Conservation (phyloP, 1,140 invertebrate genomes). For the Muscidifurax raptorellus region DNA sequence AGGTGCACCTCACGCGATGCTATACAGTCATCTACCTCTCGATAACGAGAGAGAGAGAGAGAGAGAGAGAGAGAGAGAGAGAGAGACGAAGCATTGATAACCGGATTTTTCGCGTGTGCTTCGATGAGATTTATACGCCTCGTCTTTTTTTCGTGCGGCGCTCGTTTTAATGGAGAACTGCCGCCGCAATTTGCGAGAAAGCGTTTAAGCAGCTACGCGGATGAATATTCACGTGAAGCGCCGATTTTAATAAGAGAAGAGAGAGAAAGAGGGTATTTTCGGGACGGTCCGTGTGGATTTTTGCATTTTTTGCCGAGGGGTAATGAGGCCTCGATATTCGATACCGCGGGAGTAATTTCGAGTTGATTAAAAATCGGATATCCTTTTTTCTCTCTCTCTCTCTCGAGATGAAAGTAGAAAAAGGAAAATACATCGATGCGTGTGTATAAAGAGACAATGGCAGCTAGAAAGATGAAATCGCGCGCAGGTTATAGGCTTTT, state of each 20-base stretch:
- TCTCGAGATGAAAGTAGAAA: background rate
- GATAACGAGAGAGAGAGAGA: background rate
- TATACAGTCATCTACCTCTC: background rate
- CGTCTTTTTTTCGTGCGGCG: background rate
- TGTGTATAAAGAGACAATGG: background rate
- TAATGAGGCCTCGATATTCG: background rate
- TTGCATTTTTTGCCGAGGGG: background rate
- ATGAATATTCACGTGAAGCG: slow-evolving; percentile 11
- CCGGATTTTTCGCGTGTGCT: slow-evolving; percentile 21
- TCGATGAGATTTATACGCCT: slow-evolving; percentile 2
- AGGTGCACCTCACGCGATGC: background rate
- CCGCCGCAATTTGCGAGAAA: background rate
- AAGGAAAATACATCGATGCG: background rate
- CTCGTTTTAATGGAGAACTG: slow-evolving; percentile 3
- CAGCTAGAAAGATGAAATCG: background rate
- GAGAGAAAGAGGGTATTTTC: background rate
- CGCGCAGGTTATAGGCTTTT: background rate
- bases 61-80: no score
- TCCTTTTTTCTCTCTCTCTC: no score
- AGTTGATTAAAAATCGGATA: slow-evolving; percentile 3
- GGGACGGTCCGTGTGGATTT: background rate
- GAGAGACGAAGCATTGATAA: slow-evolving; percentile 15
- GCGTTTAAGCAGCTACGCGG: slow-evolving; percentile 9
- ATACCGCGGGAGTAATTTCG: background rate
- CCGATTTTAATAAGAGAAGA: background rate